Percentiles rank a stretch among this genome's conserved stretches.
These are phyloP conservation scores for Byasa hedistus DNA, from an alignment of 2,888 invertebrate species.

Conservation along the genomic window DNA sequence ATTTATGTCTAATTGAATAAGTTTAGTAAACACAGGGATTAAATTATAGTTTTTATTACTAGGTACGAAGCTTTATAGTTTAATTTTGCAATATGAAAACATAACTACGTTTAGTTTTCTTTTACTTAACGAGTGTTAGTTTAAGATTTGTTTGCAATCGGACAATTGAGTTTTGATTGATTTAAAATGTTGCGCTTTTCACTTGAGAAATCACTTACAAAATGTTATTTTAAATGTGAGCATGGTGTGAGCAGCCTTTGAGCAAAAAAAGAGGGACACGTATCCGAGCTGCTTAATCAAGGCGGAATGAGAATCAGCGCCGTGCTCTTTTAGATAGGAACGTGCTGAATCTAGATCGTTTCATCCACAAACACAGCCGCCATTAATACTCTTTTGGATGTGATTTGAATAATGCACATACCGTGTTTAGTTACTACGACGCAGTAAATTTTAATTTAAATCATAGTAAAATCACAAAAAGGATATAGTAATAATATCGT, in stretches of 20 bases:
- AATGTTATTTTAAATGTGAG: not conserved
- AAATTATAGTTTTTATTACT: too few relatives aligned
- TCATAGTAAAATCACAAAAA: too few relatives aligned
- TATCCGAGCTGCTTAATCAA: constrained; percentile 9
- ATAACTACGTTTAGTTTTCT: too few relatives aligned
- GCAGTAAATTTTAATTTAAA: not conserved
- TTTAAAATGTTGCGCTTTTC: too few relatives aligned
- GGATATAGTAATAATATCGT: too few relatives aligned
- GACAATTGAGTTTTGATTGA: too few relatives aligned
- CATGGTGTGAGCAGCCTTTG: not conserved
- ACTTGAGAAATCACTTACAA: not conserved
- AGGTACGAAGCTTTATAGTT: too few relatives aligned
- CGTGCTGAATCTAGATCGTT: constrained; percentile 20
- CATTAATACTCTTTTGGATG: constrained; percentile 11
- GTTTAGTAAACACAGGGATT: too few relatives aligned
- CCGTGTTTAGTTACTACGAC: not conserved
- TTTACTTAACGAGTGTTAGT: too few relatives aligned
- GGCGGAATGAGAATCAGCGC: constrained; percentile 14
- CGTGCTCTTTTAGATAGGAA: constrained; percentile 13
- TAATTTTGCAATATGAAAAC: too few relatives aligned
- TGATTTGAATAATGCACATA: constrained; percentile 1
- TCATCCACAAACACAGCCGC: constrained; percentile 7
- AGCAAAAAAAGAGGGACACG: not conserved
- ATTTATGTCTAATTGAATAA: too few relatives aligned
- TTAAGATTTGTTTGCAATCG: too few relatives aligned